Percentiles rank a stretch among this genome's conserved stretches.
phyloP scores from a whole-genome alignment of 2,888 invertebrate genomes.

The Cheilosia scutellata region DNA sequence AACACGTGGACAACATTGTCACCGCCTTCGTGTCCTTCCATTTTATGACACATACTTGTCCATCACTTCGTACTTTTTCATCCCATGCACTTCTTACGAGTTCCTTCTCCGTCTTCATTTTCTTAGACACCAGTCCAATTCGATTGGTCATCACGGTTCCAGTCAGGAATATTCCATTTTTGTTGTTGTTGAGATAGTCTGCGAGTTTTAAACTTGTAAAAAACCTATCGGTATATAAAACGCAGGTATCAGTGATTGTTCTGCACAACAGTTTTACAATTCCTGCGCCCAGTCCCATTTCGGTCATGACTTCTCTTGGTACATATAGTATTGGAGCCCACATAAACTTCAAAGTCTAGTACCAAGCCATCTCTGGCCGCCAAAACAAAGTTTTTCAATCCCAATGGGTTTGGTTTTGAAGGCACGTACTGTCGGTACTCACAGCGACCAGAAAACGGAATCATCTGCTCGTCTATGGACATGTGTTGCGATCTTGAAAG shows the following conservation, averaged over 20 bases:
- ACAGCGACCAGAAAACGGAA: constrained; percentile 78
- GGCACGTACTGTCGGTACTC: constrained; percentile 72
- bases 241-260: constrained; percentile 29
- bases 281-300: constrained; percentile 30
- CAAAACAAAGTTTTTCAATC: constrained; percentile 79
- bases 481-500: constrained; percentile 61
- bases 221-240: constrained; percentile 66
- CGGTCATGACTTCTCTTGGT: constrained; percentile 34
- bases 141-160: no score
- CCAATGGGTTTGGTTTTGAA: constrained; percentile 78
- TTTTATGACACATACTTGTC: no score
- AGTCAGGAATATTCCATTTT: background rate
- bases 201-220: constrained; percentile 15
- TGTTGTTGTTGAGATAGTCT: background rate
- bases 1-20: no score
- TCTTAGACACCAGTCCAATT: no score
- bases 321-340: constrained; percentile 77
- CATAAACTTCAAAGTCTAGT: constrained; percentile 78
- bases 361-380: constrained; percentile 77
- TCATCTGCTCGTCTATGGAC: constrained; percentile 79
- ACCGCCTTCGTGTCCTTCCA: no score
- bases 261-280: no score
- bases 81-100: no score
- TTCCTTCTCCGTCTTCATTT: no score
- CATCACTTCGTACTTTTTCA: no score